Evolutionary conservation across 2,797 vertebrate species (phyloP).

Genomic region (Syndactyla subalaris): DNA sequence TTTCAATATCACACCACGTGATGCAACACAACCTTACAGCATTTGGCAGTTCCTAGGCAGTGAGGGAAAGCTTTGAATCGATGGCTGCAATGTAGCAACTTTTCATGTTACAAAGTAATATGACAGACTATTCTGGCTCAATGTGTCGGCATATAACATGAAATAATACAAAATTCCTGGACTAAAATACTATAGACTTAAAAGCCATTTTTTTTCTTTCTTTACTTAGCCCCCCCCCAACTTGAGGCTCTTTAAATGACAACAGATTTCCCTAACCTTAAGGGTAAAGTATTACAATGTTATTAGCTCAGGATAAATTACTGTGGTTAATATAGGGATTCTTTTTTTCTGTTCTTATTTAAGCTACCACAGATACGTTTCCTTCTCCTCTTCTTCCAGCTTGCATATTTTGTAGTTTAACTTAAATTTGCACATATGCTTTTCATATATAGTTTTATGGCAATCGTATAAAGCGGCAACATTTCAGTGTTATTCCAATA

Average conservation of each 20-base stretch:
- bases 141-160: accelerated
- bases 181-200: neutral
- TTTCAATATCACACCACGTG: conserved; percentile 12
- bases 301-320: neutral
- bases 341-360: neutral
- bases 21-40: neutral
- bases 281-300: neutral
- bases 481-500: neutral
- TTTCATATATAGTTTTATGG: neutral
- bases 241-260: neutral
- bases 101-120: neutral
- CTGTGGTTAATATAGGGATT: neutral
- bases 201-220: neutral
- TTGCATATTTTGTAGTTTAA: neutral
- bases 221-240: neutral
- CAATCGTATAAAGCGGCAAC: neutral
- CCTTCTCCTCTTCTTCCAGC: neutral
- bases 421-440: neutral
- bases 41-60: neutral
- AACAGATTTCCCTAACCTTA: neutral
- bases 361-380: neutral
- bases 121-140: neutral
- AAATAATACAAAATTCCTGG: neutral
- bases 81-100: neutral
- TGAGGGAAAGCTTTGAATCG: neutral